Percentiles rank a stretch among this genome's conserved stretches.
These are phyloP conservation scores for Mallotus villosus DNA, from an alignment of 2,797 vertebrate genomes.

Conservation along the genomic window DNA sequence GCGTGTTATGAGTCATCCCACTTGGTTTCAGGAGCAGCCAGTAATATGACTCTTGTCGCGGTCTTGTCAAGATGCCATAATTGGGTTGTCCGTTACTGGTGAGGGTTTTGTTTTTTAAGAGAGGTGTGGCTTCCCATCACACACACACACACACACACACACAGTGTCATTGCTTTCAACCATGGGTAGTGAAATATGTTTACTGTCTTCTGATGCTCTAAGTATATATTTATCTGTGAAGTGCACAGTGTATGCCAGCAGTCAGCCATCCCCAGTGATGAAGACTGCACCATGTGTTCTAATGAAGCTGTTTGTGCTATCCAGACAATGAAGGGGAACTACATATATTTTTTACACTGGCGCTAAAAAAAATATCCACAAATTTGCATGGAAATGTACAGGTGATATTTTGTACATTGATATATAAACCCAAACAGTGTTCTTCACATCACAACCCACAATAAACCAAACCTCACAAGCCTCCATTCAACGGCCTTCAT, in stretches of 20 bases:
- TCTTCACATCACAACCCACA: background rate
- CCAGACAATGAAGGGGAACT: background rate
- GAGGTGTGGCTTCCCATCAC: background rate
- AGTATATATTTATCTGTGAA: too few species aligned
- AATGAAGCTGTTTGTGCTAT: background rate
- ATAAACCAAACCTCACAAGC: background rate
- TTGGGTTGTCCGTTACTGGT: background rate
- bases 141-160: too few species aligned
- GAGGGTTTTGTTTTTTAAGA: background rate
- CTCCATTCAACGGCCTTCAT: background rate
- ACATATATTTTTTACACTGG: too few species aligned
- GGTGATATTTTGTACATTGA: too few species aligned
- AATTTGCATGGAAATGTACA: too few species aligned
- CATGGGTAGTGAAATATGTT: too few species aligned
- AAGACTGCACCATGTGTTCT: background rate
- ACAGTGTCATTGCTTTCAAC: too few species aligned
- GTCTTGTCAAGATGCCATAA: background rate
- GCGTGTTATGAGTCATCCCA: background rate
- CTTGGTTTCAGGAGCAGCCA: background rate
- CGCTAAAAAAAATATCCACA: too few species aligned
- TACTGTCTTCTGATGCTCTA: too few species aligned
- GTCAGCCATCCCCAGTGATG: background rate
- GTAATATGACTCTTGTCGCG: background rate
- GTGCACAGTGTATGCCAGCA: background rate
- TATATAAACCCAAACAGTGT: too few species aligned